Percentiles rank a stretch among this genome's conserved stretches.
These are phyloP conservation scores for Drosophila nr. fundita DNA, from an alignment of 2,888 invertebrate genomes.

Conservation along the genomic window DNA sequence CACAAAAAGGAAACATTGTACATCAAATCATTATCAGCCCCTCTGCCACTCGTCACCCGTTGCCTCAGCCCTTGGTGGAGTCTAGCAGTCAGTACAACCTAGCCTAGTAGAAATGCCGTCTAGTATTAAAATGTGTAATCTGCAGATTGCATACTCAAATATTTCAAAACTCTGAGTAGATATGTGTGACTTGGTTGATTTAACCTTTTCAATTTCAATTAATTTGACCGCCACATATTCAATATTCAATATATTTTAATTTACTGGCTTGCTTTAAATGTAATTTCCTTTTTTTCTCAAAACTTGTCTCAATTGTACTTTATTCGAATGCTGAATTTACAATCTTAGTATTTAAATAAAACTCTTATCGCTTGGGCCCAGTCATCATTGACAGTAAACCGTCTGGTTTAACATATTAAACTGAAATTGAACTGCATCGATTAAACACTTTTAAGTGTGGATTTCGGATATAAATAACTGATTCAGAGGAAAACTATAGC, in stretches of 20 bases:
- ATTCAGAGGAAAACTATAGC: not conserved
- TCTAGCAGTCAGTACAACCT: not conserved
- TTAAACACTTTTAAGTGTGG: too few species aligned
- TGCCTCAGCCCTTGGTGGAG: not conserved
- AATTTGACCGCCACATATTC: not conserved
- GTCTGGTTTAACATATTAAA: not conserved
- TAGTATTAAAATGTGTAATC: not conserved
- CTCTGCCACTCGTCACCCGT: not conserved
- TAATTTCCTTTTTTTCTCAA: not conserved
- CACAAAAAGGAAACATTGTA: constrained; percentile 35
- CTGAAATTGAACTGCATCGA: not conserved
- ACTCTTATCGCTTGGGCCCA: not conserved
- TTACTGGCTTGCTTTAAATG: too few species aligned
- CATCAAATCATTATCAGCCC: constrained; percentile 70
- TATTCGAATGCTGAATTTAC: not conserved
- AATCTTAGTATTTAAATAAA: not conserved
- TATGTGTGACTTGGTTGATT: too few species aligned
- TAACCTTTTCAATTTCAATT: not conserved
- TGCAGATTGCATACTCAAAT: not conserved
- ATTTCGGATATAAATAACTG: too few species aligned
- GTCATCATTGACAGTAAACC: not conserved
- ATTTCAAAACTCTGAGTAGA: not conserved
- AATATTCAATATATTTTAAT: not conserved
- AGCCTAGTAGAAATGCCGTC: not conserved
- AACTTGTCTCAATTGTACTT: not conserved